Conservation (phyloP, 2,888 invertebrate species). For the Amphipoea lucens region DNA sequence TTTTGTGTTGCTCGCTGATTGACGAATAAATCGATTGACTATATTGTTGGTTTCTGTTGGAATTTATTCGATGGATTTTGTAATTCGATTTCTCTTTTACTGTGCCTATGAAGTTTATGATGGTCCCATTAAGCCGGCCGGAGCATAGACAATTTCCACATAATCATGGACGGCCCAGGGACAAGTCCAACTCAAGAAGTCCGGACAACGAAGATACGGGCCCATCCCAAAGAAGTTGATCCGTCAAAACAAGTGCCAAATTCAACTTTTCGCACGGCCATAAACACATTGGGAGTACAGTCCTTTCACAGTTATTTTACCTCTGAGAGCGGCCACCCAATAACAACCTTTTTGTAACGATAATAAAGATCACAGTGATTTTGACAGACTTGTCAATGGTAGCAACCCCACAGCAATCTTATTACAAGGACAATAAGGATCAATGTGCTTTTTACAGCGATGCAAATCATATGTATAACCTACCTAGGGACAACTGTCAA, state of each 20-base stretch:
- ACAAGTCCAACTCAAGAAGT: not conserved
- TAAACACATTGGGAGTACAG: not conserved
- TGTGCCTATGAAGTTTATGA: not conserved
- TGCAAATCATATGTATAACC: too few species aligned
- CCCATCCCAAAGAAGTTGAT: not conserved
- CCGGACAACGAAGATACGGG: not conserved
- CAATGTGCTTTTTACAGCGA: too few species aligned
- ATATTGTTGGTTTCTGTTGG: constrained; percentile 33
- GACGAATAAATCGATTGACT: constrained; percentile 41
- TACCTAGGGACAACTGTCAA: too few species aligned
- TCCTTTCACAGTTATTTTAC: too few species aligned
- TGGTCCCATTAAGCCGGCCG: too few species aligned
- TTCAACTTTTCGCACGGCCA: not conserved
- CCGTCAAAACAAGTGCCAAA: not conserved
- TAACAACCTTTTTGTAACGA: too few species aligned
- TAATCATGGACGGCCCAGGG: not conserved
- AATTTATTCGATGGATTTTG: constrained; percentile 22
- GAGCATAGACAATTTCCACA: not conserved
- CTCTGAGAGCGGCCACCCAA: too few species aligned
- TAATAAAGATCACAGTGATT: too few species aligned
- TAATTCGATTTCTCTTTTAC: constrained; percentile 7
- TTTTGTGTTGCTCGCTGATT: constrained; percentile 57
- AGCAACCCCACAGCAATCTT: too few species aligned
- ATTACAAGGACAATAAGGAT: too few species aligned
- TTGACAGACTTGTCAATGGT: too few species aligned